Conservation (phyloP, 2,113 vertebrate genomes). For the Chauna torquata region DNA sequence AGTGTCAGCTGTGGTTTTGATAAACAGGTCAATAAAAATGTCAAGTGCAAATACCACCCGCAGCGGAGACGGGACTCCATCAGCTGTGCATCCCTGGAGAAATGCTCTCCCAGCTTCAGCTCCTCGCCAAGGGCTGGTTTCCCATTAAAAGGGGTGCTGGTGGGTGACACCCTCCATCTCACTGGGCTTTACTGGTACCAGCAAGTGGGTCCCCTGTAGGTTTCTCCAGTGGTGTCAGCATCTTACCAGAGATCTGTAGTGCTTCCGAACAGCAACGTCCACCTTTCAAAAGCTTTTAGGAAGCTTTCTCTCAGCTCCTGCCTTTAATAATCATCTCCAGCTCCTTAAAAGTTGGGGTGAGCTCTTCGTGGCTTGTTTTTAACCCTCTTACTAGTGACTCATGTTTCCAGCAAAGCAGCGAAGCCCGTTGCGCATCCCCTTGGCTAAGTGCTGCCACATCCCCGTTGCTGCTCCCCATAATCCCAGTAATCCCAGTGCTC, state of each 20-base stretch:
- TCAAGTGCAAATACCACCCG: background rate
- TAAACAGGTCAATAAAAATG: background rate
- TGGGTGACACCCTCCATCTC: background rate
- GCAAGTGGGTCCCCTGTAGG: background rate
- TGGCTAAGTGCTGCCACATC: background rate
- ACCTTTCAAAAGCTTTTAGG: background rate
- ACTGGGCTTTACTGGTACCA: background rate
- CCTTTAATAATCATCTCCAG: background rate
- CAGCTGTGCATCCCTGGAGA: background rate
- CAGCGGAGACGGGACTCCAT: fast-evolving
- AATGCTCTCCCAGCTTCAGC: background rate
- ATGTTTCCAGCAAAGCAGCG: background rate
- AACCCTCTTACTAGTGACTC: background rate
- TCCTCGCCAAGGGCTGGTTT: background rate
- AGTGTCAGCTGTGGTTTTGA: background rate
- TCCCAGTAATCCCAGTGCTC: background rate
- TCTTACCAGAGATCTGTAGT: background rate
- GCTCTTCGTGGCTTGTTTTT: background rate
- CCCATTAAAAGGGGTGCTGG: background rate
- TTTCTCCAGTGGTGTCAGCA: background rate
- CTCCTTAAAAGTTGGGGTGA: background rate
- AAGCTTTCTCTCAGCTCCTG: background rate
- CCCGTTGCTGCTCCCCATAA: background rate
- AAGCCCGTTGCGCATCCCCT: background rate
- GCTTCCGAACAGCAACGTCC: background rate